These are phyloP conservation scores for Ibycter americanus DNA, from an alignment of 2,797 vertebrate species.

Conservation along the genomic window DNA sequence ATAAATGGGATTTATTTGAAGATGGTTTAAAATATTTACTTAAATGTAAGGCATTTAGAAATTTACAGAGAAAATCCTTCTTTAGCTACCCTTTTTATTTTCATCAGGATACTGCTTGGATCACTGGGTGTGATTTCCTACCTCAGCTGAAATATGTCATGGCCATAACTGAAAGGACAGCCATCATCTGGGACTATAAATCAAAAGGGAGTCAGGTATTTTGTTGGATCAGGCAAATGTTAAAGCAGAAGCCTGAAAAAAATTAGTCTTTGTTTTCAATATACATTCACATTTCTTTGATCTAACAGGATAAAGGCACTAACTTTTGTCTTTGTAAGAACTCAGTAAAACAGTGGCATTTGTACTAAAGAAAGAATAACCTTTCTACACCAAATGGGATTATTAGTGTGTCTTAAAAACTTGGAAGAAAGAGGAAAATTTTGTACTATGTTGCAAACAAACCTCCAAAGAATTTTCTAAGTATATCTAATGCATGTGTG, in stretches of 20 bases:
- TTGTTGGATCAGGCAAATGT: neutral
- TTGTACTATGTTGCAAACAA: neutral
- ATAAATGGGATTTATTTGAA: neutral
- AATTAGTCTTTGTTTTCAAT: neutral
- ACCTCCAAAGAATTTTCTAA: neutral
- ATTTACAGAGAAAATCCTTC: neutral
- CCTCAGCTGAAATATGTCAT: conserved; percentile 70
- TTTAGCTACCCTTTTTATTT: neutral
- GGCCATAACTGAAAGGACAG: conserved; percentile 73
- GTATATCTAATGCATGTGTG: neutral
- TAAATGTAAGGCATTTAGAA: neutral
- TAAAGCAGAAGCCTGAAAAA: neutral
- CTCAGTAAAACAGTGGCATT: neutral
- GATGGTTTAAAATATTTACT: neutral
- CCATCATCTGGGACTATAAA: conserved; percentile 80
- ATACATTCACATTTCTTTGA: neutral
- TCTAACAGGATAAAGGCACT: neutral
- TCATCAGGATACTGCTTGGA: conserved; percentile 73
- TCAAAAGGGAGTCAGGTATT: conserved; percentile 69
- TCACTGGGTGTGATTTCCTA: conserved; percentile 76
- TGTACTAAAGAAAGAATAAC: neutral
- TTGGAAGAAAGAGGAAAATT: neutral
- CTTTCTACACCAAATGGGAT: neutral
- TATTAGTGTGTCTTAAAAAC: neutral
- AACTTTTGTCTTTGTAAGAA: neutral